Base-by-base conservation (phyloP, 2,888 invertebrate genomes). In the Neoaliturus tenellus region DNA sequence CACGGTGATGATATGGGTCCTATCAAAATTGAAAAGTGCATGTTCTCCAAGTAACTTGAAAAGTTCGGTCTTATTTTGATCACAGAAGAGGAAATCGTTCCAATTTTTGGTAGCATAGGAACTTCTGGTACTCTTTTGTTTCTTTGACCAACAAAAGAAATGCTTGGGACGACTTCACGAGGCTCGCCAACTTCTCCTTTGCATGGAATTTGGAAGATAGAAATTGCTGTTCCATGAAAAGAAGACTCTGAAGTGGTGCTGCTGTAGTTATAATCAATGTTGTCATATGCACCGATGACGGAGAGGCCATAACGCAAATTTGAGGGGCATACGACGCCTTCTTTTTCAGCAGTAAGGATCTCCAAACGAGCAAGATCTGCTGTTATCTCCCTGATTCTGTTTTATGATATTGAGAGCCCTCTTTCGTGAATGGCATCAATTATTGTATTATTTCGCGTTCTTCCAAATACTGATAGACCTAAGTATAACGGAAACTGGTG, bases 21-120 rank as follows among this genome's bases (percentile, higher is more conserved):
- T n/a, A 31, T 69, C 28, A 17, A 69, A 31, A 17, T 69, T 69
- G 3, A 14, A 69, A 31, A 28, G 31, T 31, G 69, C 69, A 69
- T 69, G 69, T 31, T 39, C 69, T 69, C 69, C 69, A 69, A 69
- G 31, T 69, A 55, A 55, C 55, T 55, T 6, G 23, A 55, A 55
- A 23, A 55, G 55, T 55, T 55, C 55, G 5, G 23, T 69, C 31
- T 69, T 69, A 69, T 69, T 69, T 20, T 69, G 25, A 31, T 69
- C 69, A 10, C 69, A 69, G 69, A n/a, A 14, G 69, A 39, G 69
- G 31, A 69, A 69, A 3, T 31, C 69, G 20, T 69, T 69, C 55
- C 55, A 55, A 55, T 55, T 55, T 5, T 55, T 20, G 55, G 55
- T 55, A 55, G 55, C 23, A 55, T 44, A 14, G 48, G 48, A 48